These are phyloP conservation scores for Sinocyclocheilus rhinocerous DNA, from an alignment of 2,113 vertebrate genomes.

Conservation along the genomic window DNA sequence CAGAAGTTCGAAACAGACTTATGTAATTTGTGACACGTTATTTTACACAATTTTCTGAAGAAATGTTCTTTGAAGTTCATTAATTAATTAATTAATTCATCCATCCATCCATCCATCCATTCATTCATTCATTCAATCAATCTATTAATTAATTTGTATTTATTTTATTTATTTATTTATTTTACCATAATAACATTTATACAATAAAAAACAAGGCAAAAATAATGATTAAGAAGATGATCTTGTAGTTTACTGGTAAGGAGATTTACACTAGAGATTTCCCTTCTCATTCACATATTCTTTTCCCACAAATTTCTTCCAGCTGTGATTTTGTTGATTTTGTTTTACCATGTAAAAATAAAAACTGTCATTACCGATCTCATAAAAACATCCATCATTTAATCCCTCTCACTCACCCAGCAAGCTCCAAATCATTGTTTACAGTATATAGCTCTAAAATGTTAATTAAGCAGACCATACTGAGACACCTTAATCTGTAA, in stretches of 20 bases:
- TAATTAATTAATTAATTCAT: no score
- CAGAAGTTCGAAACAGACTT: no score
- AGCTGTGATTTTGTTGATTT: conserved; percentile 6
- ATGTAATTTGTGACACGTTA: no score
- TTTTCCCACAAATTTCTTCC: not conserved
- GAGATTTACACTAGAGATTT: not conserved
- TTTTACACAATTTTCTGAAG: not conserved
- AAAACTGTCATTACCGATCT: not conserved
- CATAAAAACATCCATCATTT: not conserved
- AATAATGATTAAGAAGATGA: not conserved
- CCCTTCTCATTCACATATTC: not conserved
- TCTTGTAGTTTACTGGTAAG: not conserved
- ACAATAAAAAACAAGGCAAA: not conserved
- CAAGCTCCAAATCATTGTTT: conserved; percentile 46
- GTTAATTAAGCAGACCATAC: conserved; percentile 54
- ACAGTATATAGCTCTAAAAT: conserved; percentile 48
- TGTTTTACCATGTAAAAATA: not conserved
- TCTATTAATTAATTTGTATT: no score
- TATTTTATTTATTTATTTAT: not conserved
- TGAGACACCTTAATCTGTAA: conserved; percentile 59
- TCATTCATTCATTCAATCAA: no score
- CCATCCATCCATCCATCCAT: no score
- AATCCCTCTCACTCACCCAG: conserved; percentile 27
- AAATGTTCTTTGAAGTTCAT: not conserved
- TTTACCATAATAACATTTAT: not conserved